Evolutionary conservation across 1,140 invertebrate species (phyloP).

Genomic region (Stratiolaelaps scimitus): DNA sequence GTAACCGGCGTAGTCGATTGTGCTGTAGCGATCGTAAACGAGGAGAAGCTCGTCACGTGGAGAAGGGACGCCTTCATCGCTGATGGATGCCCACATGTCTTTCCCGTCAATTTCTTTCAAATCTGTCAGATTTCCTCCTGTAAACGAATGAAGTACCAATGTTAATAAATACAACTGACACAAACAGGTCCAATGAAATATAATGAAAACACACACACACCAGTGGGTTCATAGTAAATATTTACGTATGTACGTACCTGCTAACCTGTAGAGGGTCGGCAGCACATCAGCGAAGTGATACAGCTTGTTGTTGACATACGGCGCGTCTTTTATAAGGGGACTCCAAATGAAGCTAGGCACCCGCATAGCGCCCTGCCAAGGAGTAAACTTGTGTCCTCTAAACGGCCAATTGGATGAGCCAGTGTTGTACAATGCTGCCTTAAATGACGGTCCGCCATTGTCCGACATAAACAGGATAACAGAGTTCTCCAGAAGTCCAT

Average conservation of each 20-base stretch:
- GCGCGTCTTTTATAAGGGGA: conserved; percentile 48
- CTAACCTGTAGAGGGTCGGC: conserved; percentile 50
- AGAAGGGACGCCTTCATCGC: background rate
- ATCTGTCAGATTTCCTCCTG: background rate
- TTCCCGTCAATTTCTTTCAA: background rate
- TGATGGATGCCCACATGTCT: background rate
- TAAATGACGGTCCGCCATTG: conserved; percentile 60
- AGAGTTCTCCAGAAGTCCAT: conserved; percentile 55
- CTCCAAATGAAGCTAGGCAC: conserved; percentile 66
- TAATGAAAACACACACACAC: too few species aligned
- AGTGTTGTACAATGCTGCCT: conserved; percentile 59
- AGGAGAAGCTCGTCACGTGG: background rate
- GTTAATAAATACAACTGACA: too few species aligned
- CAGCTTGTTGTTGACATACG: conserved; percentile 50
- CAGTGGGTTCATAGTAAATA: too few species aligned
- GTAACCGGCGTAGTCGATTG: background rate
- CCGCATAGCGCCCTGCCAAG: conserved; percentile 78
- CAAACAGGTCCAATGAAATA: too few species aligned
- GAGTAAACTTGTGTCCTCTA: conserved; percentile 59
- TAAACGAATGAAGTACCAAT: too few species aligned
- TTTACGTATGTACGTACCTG: conserved; percentile 30
- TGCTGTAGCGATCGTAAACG: background rate
- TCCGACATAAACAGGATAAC: conserved; percentile 74
- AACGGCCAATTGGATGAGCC: conserved; percentile 83
- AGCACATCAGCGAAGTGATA: conserved; percentile 79